A percentile compares a stretch with the other conserved stretches of the same genome.
Evolutionary conservation across 2,797 vertebrate genomes (phyloP).

Genomic region (Siniperca undulata): DNA sequence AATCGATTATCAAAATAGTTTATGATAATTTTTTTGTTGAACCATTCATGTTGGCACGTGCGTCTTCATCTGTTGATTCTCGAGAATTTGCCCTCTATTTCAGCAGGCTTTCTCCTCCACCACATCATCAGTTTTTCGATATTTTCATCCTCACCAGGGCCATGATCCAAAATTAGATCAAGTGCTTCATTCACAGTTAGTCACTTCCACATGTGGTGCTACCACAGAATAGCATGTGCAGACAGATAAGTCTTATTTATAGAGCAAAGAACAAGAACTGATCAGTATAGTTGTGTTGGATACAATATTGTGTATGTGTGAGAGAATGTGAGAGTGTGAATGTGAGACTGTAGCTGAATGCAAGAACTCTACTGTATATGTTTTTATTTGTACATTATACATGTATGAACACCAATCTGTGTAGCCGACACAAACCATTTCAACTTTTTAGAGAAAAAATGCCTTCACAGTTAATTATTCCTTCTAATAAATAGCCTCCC

Average conservation of each 20-base stretch:
- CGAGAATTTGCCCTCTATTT: neutral
- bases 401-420: neutral
- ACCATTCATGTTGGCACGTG: neutral
- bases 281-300: slow-evolving; percentile 40
- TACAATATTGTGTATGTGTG: slow-evolving; percentile 12
- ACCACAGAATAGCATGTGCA: slow-evolving; percentile 64
- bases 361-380: neutral
- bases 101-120: slow-evolving; percentile 42
- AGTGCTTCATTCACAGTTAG: slow-evolving; percentile 77
- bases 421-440: neutral
- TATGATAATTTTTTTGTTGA: neutral
- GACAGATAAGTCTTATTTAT: slow-evolving; percentile 72
- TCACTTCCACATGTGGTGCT: slow-evolving; percentile 65
- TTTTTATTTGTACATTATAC: slow-evolving; percentile 9
- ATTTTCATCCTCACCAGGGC: slow-evolving; percentile 69
- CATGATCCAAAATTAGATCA: slow-evolving; percentile 79
- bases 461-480: slow-evolving; percentile 35
- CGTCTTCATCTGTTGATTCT: slow-evolving; percentile 45
- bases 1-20: neutral
- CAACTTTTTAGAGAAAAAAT: slow-evolving; percentile 9
- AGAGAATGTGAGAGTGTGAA: slow-evolving; percentile 3
- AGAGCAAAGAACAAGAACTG: slow-evolving; percentile 67
- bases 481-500: slow-evolving; percentile 49
- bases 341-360: slow-evolving; percentile 1
- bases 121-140: slow-evolving; percentile 56